phyloP scores from a whole-genome alignment of 2,888 invertebrate genomes.

The Sipha maydis region DNA sequence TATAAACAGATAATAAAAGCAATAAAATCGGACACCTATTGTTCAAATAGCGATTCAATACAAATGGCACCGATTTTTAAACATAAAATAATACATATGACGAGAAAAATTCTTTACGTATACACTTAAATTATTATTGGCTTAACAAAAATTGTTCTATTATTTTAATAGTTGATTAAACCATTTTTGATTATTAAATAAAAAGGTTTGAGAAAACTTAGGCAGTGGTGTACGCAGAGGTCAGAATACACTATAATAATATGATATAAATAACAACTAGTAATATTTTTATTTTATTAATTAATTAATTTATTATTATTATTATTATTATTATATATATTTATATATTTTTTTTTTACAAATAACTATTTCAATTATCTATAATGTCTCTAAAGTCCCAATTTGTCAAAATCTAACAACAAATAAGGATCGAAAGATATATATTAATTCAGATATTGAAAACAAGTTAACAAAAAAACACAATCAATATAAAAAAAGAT shows the following conservation, averaged over 20 bases:
- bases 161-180: conserved; percentile 56
- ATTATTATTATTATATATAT: conserved; percentile 38
- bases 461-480: conserved; percentile 52
- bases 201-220: conserved; percentile 59
- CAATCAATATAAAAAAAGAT: conserved; percentile 50
- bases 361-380: conserved; percentile 50
- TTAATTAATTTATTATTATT: conserved; percentile 35
- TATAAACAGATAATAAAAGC: conserved; percentile 62
- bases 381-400: conserved; percentile 53
- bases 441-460: conserved; percentile 57
- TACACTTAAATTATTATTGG: conserved; percentile 61
- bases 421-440: conserved; percentile 33
- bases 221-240: conserved; percentile 62
- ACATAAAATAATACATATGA: conserved; percentile 60
- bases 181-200: conserved; percentile 55
- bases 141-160: conserved; percentile 61
- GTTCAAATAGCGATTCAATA: conserved; percentile 58
- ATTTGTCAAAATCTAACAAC: conserved; percentile 49
- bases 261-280: conserved; percentile 46
- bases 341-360: conserved; percentile 39
- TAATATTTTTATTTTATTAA: conserved; percentile 48
- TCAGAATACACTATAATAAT: conserved; percentile 59
- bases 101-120: conserved; percentile 56
- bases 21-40: conserved; percentile 55
- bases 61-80: conserved; percentile 58